Conservation (phyloP, 2,113 vertebrate genomes). For the Junco hyemalis region DNA sequence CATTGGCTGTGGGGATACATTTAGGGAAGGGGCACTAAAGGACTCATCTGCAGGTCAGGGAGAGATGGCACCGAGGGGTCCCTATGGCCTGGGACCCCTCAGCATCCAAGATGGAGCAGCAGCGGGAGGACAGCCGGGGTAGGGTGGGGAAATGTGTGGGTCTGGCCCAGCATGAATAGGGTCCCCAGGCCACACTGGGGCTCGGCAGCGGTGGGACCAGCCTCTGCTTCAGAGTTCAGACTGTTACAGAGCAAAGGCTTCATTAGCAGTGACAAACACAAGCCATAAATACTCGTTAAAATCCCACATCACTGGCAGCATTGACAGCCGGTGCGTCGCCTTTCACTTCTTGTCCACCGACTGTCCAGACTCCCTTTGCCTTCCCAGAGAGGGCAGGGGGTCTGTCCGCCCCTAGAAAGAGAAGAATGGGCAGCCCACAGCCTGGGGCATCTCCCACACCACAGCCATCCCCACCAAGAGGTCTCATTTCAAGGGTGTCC, state of each 20-base stretch:
- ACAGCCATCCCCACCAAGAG: rapidly evolving
- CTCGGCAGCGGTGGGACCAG: rapidly evolving
- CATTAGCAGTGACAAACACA: neutral
- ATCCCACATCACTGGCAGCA: neutral
- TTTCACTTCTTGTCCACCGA: neutral
- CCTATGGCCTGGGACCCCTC: too few species aligned
- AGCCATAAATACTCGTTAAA: constrained; percentile 9
- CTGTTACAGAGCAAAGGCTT: neutral
- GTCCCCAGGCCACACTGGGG: rapidly evolving
- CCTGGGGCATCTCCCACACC: neutral
- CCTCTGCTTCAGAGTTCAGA: neutral
- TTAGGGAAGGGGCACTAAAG: neutral
- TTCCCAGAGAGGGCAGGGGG: neutral
- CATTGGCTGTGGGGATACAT: neutral
- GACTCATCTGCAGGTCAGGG: neutral
- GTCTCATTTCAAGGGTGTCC: neutral
- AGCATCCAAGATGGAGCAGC: rapidly evolving
- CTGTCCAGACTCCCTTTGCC: neutral
- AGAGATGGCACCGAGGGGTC: neutral
- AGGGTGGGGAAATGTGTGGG: rapidly evolving
- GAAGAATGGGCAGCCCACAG: neutral
- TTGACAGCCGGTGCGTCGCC: neutral
- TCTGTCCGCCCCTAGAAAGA: neutral
- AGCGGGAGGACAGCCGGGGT: neutral
- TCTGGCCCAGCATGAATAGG: rapidly evolving